phyloP scores from a whole-genome alignment of 2,888 invertebrate genomes.

The Watsonalla cultraria region DNA sequence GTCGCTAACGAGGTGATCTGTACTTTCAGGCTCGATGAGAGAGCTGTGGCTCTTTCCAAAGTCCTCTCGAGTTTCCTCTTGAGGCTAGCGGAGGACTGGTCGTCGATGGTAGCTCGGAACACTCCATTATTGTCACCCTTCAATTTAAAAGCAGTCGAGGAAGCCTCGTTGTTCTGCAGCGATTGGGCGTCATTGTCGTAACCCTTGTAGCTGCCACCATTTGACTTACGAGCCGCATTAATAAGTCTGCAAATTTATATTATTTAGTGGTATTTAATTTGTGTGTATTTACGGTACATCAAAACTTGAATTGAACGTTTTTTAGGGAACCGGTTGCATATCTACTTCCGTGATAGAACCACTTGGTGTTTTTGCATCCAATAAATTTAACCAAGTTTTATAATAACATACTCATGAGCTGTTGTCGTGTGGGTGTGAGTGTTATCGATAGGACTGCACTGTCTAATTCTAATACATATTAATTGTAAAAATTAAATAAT shows the following conservation, averaged over 20 bases:
- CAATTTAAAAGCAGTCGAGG: neutral
- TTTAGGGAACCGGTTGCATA: too few relatives aligned
- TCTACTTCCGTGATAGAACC: too few relatives aligned
- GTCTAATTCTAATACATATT: too few relatives aligned
- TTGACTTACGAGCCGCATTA: conserved; percentile 13
- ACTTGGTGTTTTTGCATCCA: too few relatives aligned
- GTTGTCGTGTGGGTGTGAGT: too few relatives aligned
- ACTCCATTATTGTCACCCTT: neutral
- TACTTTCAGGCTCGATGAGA: conserved; percentile 39
- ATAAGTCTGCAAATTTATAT: neutral
- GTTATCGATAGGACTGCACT: too few relatives aligned
- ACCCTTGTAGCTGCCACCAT: conserved; percentile 14
- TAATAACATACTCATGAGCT: too few relatives aligned
- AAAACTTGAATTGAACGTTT: too few relatives aligned
- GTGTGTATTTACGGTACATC: too few relatives aligned
- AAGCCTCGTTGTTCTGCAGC: neutral
- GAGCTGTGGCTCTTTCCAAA: conserved; percentile 36
- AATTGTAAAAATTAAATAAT: too few relatives aligned
- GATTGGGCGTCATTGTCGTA: conserved; percentile 21
- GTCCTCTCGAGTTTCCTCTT: conserved; percentile 42
- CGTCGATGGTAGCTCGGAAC: conserved; percentile 5
- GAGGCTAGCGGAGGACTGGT: conserved; percentile 25
- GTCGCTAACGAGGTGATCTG: conserved; percentile 39
- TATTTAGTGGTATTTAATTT: neutral
- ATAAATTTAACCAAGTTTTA: neutral